Evolutionary conservation across 1,140 invertebrate species (phyloP).

Genomic region (Drosophila kurseongensis): DNA sequence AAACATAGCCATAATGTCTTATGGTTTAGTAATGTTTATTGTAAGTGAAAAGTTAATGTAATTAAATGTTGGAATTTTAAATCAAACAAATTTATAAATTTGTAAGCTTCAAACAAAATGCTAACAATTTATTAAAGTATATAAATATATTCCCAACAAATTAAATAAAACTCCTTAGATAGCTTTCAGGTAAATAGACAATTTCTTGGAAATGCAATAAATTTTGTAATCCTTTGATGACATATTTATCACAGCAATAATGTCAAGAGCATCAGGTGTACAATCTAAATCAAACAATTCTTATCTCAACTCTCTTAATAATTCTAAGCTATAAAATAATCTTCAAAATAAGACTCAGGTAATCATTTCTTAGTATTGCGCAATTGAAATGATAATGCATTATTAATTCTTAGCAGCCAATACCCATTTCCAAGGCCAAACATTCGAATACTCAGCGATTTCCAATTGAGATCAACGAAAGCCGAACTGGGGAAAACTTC

Average conservation of each 20-base stretch:
- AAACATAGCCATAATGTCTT: no score
- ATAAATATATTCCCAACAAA: no score
- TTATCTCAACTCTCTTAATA: neutral
- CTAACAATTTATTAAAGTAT: no score
- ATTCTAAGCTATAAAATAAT: neutral
- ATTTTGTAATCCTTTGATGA: neutral
- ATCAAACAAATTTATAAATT: no score
- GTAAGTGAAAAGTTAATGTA: no score
- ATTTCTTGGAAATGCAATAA: neutral
- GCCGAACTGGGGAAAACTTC: conserved; percentile 10
- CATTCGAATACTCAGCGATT: conserved; percentile 4
- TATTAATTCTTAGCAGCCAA: neutral
- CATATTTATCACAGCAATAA: neutral
- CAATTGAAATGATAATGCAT: neutral
- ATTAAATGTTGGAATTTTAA: no score
- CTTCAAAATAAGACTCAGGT: neutral
- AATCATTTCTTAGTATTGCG: no score
- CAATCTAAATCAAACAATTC: neutral
- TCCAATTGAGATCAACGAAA: conserved; percentile 38
- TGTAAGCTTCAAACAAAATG: no score
- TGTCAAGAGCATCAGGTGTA: neutral
- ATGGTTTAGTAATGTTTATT: no score
- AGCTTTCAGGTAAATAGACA: no score
- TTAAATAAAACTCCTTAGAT: no score
- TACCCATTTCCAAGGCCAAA: no score